Percentiles rank a stretch among this genome's conserved stretches.
Conservation (phyloP, 2,888 invertebrate species). For the Dione vanillae region DNA sequence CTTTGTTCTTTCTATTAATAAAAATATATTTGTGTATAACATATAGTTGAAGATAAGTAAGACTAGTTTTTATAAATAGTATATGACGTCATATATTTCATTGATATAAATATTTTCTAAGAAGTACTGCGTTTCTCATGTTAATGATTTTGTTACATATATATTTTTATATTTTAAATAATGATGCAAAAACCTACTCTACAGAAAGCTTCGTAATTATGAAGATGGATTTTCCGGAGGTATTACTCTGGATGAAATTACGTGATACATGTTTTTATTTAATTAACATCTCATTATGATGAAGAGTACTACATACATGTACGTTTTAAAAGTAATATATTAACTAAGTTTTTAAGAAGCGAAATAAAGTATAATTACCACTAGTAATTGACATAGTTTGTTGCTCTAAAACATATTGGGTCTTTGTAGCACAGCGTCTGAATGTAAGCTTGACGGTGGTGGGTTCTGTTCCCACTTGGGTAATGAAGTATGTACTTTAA, state of each 20-base stretch:
- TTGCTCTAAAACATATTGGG: too few species aligned
- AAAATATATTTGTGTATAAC: not conserved
- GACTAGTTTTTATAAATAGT: not conserved
- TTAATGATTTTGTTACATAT: constrained; percentile 1
- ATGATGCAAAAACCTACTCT: constrained; percentile 1
- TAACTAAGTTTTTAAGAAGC: too few species aligned
- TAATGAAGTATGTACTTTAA: too few species aligned
- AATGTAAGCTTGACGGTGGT: too few species aligned
- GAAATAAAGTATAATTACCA: too few species aligned
- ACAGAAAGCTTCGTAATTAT: constrained; percentile 17
- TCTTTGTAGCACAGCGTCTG: too few species aligned
- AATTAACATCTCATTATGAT: constrained; percentile 30
- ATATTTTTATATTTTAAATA: too few species aligned
- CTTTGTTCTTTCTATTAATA: not conserved
- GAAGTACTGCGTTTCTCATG: not conserved
- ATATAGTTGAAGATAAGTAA: too few species aligned
- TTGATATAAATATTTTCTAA: not conserved
- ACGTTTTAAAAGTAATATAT: too few species aligned
- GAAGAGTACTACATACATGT: constrained; percentile 8
- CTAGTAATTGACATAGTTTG: too few species aligned
- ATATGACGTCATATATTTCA: not conserved
- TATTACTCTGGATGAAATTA: constrained; percentile 6
- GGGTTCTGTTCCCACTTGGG: too few species aligned
- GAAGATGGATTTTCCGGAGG: constrained; percentile 19
- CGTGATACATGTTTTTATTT: constrained; percentile 19